These are phyloP conservation scores for Myotis planiceps DNA, from an alignment of 2,797 vertebrate species.

Conservation along the genomic window DNA sequence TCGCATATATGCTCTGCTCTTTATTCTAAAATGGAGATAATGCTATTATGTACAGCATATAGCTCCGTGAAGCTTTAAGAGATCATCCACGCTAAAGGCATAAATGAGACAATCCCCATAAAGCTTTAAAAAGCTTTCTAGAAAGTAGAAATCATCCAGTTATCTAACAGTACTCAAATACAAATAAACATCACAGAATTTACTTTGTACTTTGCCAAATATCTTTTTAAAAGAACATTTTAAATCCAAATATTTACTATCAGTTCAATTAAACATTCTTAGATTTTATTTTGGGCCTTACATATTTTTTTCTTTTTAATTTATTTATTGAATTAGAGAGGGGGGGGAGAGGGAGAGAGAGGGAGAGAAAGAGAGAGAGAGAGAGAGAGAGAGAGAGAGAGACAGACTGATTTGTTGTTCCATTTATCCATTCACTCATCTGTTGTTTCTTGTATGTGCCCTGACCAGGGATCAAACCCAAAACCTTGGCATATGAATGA, in stretches of 20 bases:
- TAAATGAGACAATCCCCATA: background rate
- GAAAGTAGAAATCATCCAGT: constrained; percentile 4
- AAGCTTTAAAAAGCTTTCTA: background rate
- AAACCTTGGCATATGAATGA: background rate
- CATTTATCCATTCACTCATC: background rate
- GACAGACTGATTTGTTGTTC: background rate
- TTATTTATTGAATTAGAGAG: background rate
- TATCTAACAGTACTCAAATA: constrained; percentile 12
- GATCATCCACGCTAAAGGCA: background rate
- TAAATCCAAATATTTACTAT: constrained; percentile 8
- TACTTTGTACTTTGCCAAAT: background rate
- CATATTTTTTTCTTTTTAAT: background rate
- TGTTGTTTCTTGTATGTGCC: background rate
- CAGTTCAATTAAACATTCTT: constrained; percentile 17
- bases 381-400: background rate
- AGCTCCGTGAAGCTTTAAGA: background rate
- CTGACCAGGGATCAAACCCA: background rate
- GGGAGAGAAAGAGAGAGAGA: no score
- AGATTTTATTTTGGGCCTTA: background rate
- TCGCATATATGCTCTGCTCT: background rate
- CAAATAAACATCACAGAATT: background rate
- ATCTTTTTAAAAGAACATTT: background rate
- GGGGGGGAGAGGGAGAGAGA: no score
- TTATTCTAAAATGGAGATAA: background rate
- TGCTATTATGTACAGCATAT: background rate